A percentile compares a stretch with the other conserved stretches of the same genome.
Conservation (phyloP, 1,140 invertebrate species). For the Pseudomyrmex cubaensis region DNA sequence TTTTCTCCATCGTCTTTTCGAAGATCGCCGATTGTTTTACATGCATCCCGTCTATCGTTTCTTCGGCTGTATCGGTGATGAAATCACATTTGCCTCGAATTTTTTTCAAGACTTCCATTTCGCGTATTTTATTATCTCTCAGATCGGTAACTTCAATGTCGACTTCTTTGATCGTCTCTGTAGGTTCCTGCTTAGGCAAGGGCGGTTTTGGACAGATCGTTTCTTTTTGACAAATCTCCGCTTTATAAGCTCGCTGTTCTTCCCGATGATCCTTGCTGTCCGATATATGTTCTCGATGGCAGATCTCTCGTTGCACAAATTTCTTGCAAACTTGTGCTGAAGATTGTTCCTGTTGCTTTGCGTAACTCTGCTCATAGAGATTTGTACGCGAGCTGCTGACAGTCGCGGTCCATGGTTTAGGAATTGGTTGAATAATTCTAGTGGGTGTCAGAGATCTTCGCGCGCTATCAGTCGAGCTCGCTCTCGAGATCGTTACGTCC, state of each 20-base stretch:
- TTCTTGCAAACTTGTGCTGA: slow-evolving; percentile 72
- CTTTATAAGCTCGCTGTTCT: slow-evolving; percentile 76
- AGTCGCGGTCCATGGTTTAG: slow-evolving; percentile 82
- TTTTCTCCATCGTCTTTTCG: slow-evolving; percentile 80
- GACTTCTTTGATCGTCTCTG: slow-evolving; percentile 72
- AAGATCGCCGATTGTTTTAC: slow-evolving; percentile 82
- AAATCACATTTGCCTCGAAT: slow-evolving; percentile 82
- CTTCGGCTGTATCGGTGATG: slow-evolving; percentile 81
- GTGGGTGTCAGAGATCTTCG: slow-evolving; percentile 83
- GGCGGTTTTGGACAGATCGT: slow-evolving; percentile 67
- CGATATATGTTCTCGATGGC: slow-evolving; percentile 73
- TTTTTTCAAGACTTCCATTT: slow-evolving; percentile 73
- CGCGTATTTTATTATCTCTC: slow-evolving; percentile 61
- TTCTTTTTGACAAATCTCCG: slow-evolving; percentile 61
- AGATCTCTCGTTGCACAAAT: slow-evolving; percentile 72
- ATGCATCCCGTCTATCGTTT: slow-evolving; percentile 81
- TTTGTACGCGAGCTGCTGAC: slow-evolving; percentile 76
- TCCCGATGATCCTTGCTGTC: slow-evolving; percentile 76
- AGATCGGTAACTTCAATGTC: slow-evolving; percentile 74
- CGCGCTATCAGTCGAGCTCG: slow-evolving; percentile 80
- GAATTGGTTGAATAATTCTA: slow-evolving; percentile 81
- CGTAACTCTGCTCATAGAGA: slow-evolving; percentile 76
- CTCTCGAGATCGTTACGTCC: slow-evolving; percentile 74
- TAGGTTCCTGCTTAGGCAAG: slow-evolving; percentile 62
- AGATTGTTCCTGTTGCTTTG: slow-evolving; percentile 54